Conservation (phyloP, 2,113 vertebrate genomes). For the Sula dactylatra region DNA sequence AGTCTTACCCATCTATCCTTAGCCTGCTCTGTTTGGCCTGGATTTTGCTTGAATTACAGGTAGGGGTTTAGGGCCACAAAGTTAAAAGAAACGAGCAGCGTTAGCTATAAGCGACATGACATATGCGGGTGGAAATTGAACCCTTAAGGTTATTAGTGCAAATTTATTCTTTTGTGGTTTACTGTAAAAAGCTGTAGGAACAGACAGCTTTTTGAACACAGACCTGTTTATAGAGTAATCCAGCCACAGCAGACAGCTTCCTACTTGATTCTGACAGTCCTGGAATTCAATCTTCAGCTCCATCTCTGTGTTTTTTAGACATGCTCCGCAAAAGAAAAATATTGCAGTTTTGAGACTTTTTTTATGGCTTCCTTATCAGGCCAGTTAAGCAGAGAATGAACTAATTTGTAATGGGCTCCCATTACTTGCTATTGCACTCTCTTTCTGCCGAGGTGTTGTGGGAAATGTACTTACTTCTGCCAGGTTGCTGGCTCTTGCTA, state of each 20-base stretch:
- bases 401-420: background rate
- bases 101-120: background rate
- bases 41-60: background rate
- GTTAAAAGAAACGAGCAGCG: background rate
- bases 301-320: background rate
- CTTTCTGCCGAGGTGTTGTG: background rate
- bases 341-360: background rate
- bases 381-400: background rate
- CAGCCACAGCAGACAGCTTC: background rate
- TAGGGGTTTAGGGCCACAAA: background rate
- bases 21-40: background rate
- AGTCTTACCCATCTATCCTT: too few species aligned
- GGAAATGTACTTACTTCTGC: background rate
- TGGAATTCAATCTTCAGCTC: background rate
- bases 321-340: background rate
- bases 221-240: background rate
- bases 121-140: background rate
- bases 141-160: background rate
- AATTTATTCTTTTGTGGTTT: background rate
- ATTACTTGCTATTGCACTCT: background rate
- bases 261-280: background rate
- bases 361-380: background rate
- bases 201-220: background rate
- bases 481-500: background rate
- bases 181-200: background rate